A percentile compares a stretch with the other conserved stretches of the same genome.
These are phyloP conservation scores for Lordiphosa fenestrarum DNA, from an alignment of 2,888 invertebrate genomes.

Conservation along the genomic window DNA sequence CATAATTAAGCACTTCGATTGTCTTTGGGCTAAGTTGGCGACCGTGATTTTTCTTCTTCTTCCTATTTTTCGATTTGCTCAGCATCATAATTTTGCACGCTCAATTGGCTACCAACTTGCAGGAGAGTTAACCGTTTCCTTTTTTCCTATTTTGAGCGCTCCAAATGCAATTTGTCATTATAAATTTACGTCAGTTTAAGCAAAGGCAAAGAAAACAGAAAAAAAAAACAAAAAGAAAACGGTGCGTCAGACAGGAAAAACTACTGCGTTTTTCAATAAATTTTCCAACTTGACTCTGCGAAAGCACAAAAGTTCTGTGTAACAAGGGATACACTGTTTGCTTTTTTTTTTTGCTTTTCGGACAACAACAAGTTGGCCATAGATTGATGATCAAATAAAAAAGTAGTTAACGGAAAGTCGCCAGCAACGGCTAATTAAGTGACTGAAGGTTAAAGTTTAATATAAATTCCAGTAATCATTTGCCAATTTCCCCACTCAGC, in stretches of 20 bases:
- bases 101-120: slow-evolving; percentile 55
- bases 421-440: slow-evolving; percentile 60
- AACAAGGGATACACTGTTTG: neutral
- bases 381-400: slow-evolving; percentile 70
- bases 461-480: slow-evolving; percentile 66
- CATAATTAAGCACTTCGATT: slow-evolving; percentile 56
- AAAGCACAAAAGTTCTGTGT: slow-evolving; percentile 39
- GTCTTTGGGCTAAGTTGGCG: slow-evolving; percentile 25
- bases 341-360: slow-evolving; percentile 15
- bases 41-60: slow-evolving; percentile 18
- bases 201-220: slow-evolving; percentile 49
- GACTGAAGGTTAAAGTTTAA: slow-evolving; percentile 57
- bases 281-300: slow-evolving; percentile 49
- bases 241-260: slow-evolving; percentile 30
- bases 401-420: slow-evolving; percentile 62
- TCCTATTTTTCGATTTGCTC: neutral
- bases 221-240: slow-evolving; percentile 9
- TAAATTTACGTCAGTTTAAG: slow-evolving; percentile 76
- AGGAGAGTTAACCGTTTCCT: slow-evolving; percentile 25
- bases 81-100: slow-evolving; percentile 69
- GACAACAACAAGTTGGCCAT: slow-evolving; percentile 38
- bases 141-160: slow-evolving; percentile 34
- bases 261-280: slow-evolving; percentile 62
- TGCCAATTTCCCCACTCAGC: slow-evolving; percentile 48
- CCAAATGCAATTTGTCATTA: slow-evolving; percentile 77